Base-by-base conservation (phyloP, 1,140 invertebrate species). In the Sarcophaga bullata region DNA sequence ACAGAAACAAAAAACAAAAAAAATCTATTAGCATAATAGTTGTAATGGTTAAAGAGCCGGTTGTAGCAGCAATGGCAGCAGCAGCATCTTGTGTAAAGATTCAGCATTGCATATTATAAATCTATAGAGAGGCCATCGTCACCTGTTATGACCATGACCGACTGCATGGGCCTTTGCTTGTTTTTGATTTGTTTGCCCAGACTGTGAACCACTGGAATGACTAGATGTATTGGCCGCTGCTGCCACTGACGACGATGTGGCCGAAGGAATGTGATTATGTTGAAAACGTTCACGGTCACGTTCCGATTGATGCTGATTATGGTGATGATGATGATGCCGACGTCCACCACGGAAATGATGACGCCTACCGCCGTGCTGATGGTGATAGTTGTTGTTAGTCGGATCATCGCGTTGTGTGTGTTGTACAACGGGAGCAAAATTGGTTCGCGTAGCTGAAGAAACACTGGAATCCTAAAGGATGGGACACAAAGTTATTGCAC, bases 371-470 rank as follows among this genome's bases (percentile, higher is more conserved):
- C 62, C 17, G 3, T 19, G 7, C 17, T 89, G 87, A 84, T 90
- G 87, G 52, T 87, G 86, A 84, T 89, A 88, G 76, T 89, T 88
- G 80, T 90, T 90, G 37, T 89, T 90, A 11, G 88, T 89, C 47
- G 88, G 86, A 84, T 90, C 82, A 25, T 58, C 62, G 47, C 86
- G 86, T 13, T 86, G 87, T 13, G 87, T 86, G 49, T 87, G 85
- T 73, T 88, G 87, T 17, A 88, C 86, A 19, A 86, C 85, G 6
- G 88, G 87, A 1, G 87, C 86, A 85, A 86, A 89, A 25, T 52
- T 88, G n/a, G 84, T 75, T 78, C 50, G 50, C 3, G 25, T 52
- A 78, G 11, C 50, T 19, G 75, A 37, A 1, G 25, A 4, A 25
- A 48, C 75, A 19, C 25, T 78, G 25, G 75, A 37, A 10, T 78